These are phyloP conservation scores for Phymanthus crucifer DNA, from an alignment of 92 coral and sea anemone species.

Conservation along the genomic window DNA sequence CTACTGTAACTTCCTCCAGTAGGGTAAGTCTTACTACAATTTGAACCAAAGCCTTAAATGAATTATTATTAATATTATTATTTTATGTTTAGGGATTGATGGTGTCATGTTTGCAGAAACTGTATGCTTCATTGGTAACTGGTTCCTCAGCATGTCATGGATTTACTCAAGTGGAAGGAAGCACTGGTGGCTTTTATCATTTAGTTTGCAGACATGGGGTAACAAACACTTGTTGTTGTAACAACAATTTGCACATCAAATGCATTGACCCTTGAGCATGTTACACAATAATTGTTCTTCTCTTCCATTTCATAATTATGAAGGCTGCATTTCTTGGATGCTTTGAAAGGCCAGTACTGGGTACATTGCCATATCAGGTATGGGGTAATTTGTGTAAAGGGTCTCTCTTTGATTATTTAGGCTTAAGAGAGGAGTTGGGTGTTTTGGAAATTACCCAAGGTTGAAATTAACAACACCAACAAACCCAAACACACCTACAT, in stretches of 20 bases:
- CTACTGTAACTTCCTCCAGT: too few relatives aligned
- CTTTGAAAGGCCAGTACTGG: conserved; percentile 48
- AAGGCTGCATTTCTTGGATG: conserved; percentile 31
- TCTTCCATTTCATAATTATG: too few relatives aligned
- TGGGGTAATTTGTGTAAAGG: neutral
- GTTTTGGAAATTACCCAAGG: too few relatives aligned
- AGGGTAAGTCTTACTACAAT: too few relatives aligned
- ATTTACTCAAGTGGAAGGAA: conserved; percentile 18
- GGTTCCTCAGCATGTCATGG: conserved; percentile 19
- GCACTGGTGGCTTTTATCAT: conserved; percentile 37
- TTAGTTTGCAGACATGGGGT: conserved; percentile 29
- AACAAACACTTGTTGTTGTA: neutral
- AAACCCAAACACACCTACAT: neutral
- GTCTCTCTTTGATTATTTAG: neutral
- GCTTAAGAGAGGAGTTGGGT: neutral
- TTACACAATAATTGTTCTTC: neutral
- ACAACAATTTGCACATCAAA: neutral
- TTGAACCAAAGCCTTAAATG: neutral
- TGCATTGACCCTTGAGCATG: neutral
- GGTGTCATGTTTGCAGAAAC: neutral
- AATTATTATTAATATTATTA: neutral
- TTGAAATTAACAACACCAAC: too few relatives aligned
- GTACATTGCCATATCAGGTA: conserved; percentile 44
- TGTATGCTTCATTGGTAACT: neutral
- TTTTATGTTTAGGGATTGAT: neutral